Evolutionary conservation across 2,888 invertebrate species (phyloP).

Genomic region (Deilephila elpenor): DNA sequence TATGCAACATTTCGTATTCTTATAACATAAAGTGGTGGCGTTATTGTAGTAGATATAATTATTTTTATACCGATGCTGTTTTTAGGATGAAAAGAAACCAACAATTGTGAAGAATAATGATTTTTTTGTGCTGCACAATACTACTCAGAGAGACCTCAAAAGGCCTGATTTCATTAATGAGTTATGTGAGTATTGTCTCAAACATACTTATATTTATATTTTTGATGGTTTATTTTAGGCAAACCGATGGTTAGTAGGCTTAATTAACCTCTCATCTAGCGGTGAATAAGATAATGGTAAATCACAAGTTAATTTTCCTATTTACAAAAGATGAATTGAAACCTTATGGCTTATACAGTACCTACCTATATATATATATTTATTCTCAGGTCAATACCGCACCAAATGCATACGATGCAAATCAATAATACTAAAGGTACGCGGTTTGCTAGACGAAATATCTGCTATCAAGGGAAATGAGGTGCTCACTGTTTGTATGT

Average conservation of each 20-base stretch:
- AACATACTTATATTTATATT: conserved; percentile 11
- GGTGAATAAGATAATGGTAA: no score
- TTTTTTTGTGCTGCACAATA: conserved; percentile 47
- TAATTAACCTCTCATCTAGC: no score
- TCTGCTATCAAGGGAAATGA: conserved; percentile 50
- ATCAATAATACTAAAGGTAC: conserved; percentile 49
- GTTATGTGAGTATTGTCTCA: conserved; percentile 47
- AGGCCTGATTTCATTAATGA: conserved; percentile 46
- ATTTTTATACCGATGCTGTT: neutral
- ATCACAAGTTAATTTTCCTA: no score
- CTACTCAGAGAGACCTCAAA: conserved; percentile 41
- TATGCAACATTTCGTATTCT: no score
- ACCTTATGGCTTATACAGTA: no score
- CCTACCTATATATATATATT: no score
- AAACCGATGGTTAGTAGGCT: no score
- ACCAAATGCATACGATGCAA: conserved; percentile 53
- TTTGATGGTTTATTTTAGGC: conserved; percentile 8
- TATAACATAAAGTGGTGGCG: no score
- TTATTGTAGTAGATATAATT: no score
- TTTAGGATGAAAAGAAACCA: conserved; percentile 18
- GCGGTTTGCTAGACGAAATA: conserved; percentile 54
- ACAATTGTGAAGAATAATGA: conserved; percentile 33
- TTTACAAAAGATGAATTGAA: no score
- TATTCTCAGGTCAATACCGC: conserved; percentile 47
- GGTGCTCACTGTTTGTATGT: conserved; percentile 50